These are phyloP conservation scores for Sciaenops ocellatus DNA, from an alignment of 2,797 vertebrate species.

Conservation along the genomic window DNA sequence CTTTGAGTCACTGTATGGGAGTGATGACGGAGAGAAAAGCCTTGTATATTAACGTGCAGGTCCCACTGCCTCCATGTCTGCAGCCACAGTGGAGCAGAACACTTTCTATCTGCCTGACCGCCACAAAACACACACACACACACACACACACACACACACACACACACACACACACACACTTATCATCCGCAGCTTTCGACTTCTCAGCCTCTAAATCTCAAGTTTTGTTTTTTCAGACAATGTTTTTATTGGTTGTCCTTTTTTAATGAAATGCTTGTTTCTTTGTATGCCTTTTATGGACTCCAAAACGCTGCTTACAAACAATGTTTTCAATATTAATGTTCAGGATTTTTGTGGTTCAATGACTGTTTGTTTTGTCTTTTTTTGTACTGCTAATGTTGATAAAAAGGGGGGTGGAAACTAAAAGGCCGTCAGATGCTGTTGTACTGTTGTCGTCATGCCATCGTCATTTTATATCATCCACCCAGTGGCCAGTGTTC, in stretches of 20 bases:
- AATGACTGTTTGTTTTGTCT: slow-evolving; percentile 80
- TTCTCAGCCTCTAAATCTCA: slow-evolving; percentile 64
- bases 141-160: slow-evolving; percentile 41
- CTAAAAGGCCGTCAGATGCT: slow-evolving; percentile 78
- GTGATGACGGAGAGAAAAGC: slow-evolving; percentile 56
- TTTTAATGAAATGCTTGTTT: slow-evolving; percentile 73
- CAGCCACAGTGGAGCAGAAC: slow-evolving; percentile 73
- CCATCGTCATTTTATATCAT: slow-evolving; percentile 75
- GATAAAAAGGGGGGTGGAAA: slow-evolving; percentile 68
- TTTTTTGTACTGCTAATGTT: slow-evolving; percentile 80
- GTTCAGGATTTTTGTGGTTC: slow-evolving; percentile 85
- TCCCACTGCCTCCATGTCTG: slow-evolving; percentile 76
- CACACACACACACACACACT: slow-evolving; percentile 38
- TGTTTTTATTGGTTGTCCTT: slow-evolving; percentile 63
- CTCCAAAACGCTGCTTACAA: slow-evolving; percentile 82
- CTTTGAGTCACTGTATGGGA: slow-evolving; percentile 46
- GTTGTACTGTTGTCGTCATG: slow-evolving; percentile 81
- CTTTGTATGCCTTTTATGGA: slow-evolving; percentile 82
- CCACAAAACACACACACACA: slow-evolving; percentile 48
- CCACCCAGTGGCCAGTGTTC: slow-evolving; percentile 84
- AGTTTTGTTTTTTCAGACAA: slow-evolving; percentile 50
- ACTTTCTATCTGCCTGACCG: slow-evolving; percentile 65
- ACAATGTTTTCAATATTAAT: slow-evolving; percentile 81
- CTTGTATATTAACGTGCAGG: slow-evolving; percentile 64
- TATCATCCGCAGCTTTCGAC: slow-evolving; percentile 57